Evolutionary conservation across 2,888 invertebrate species (phyloP).

Genomic region (Cephalotes varians): DNA sequence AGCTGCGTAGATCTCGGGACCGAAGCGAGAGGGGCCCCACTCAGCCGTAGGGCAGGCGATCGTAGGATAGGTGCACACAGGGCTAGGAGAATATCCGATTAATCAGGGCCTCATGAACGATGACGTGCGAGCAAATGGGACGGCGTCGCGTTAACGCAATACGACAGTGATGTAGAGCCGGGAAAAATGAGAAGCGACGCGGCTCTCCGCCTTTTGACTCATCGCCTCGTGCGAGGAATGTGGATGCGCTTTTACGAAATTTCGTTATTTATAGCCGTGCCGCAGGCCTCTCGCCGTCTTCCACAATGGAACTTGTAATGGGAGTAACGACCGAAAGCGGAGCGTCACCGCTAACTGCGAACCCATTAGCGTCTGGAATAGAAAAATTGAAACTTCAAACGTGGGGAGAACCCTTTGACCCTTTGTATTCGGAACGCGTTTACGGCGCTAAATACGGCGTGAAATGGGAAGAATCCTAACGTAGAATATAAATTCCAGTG

Average conservation of each 20-base stretch:
- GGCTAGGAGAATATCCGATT: constrained; percentile 65
- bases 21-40: constrained; percentile 45
- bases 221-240: constrained; percentile 59
- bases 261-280: constrained; percentile 71
- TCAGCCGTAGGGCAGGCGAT: constrained; percentile 53
- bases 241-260: constrained; percentile 69
- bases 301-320: constrained; percentile 56
- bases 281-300: constrained; percentile 32
- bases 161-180: constrained; percentile 75
- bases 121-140: constrained; percentile 69
- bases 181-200: constrained; percentile 71
- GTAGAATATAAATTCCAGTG: not conserved
- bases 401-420: not conserved
- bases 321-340: constrained; percentile 47
- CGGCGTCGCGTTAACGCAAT: constrained; percentile 65
- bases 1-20: constrained; percentile 59
- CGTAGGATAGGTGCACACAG: not conserved
- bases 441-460: not conserved
- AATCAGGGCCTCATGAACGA: constrained; percentile 65
- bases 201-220: constrained; percentile 53
- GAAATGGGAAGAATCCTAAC: constrained; percentile 2
- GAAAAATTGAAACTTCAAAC: constrained; percentile 56
- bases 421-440: not conserved
- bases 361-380: constrained; percentile 40
- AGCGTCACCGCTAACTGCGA: constrained; percentile 4